Conservation (phyloP, 2,113 vertebrate species). For the Sclerurus mexicanus region DNA sequence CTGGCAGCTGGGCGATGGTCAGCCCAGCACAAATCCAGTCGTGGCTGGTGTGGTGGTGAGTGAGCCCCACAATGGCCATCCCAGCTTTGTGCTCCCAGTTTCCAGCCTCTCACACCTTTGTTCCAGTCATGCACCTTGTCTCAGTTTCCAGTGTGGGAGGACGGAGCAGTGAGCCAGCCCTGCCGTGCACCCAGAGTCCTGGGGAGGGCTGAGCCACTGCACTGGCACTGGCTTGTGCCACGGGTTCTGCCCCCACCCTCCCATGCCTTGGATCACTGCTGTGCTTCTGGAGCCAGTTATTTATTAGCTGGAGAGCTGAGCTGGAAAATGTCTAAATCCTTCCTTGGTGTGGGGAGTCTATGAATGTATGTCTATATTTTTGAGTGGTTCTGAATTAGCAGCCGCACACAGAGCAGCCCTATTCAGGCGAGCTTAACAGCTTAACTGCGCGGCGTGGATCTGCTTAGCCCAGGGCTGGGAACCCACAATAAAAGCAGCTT, state of each 20-base stretch:
- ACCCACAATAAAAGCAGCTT: neutral
- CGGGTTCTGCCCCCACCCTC: neutral
- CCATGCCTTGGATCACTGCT: neutral
- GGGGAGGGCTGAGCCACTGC: neutral
- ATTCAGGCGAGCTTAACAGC: constrained; percentile 25
- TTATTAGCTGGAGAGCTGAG: neutral
- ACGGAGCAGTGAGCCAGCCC: neutral
- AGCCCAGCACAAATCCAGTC: neutral
- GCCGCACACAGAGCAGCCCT: neutral
- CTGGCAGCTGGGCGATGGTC: neutral
- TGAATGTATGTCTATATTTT: neutral
- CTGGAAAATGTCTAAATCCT: neutral
- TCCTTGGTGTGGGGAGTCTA: neutral
- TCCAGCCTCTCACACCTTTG: neutral
- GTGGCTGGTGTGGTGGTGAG: neutral
- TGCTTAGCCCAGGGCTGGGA: constrained; percentile 8
- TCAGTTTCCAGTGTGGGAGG: neutral
- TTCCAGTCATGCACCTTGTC: neutral
- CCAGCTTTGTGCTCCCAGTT: neutral
- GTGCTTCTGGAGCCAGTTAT: neutral
- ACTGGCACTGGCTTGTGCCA: neutral
- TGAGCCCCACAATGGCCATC: neutral
- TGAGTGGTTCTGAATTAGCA: neutral
- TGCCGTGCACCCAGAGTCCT: fast-evolving
- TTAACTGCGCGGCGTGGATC: neutral